Percentiles rank a stretch among this genome's conserved stretches.
Conservation (phyloP, 2,888 invertebrate genomes). For the Hoplodrina blanda region DNA sequence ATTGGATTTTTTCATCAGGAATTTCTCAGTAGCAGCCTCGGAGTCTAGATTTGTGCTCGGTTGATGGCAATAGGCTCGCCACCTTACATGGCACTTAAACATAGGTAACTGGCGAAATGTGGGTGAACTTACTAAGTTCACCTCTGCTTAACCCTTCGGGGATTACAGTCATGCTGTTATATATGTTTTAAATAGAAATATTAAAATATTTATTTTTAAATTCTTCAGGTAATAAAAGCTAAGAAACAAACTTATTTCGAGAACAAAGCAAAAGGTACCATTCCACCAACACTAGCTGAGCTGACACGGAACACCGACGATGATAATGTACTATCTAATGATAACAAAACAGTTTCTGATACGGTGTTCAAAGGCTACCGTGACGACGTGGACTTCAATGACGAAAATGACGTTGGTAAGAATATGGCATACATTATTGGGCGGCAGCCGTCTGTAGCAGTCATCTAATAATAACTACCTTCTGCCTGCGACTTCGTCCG, state of each 20-base stretch:
- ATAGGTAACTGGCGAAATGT: too few relatives aligned
- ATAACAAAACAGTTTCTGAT: slow-evolving; percentile 79
- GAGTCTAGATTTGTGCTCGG: too few relatives aligned
- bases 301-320: slow-evolving; percentile 75
- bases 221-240: slow-evolving; percentile 87
- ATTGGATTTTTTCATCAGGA: too few relatives aligned
- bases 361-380: slow-evolving; percentile 92
- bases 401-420: slow-evolving; percentile 94
- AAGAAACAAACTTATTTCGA: slow-evolving; percentile 91
- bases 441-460: neutral
- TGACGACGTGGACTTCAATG: slow-evolving; percentile 95
- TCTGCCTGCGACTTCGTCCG: too few relatives aligned
- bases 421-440: neutral
- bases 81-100: too few relatives aligned
- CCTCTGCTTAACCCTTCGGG: too few relatives aligned
- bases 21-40: too few relatives aligned
- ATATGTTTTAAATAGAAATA: too few relatives aligned
- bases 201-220: neutral
- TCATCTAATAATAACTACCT: too few relatives aligned
- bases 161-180: too few relatives aligned
- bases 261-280: slow-evolving; percentile 85
- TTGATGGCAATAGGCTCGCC: too few relatives aligned
- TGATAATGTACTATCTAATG: slow-evolving; percentile 77
- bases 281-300: slow-evolving; percentile 82
- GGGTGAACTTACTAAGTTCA: too few relatives aligned